Conservation (phyloP, 1,140 invertebrate species). For the Lanistes nyassanus region DNA sequence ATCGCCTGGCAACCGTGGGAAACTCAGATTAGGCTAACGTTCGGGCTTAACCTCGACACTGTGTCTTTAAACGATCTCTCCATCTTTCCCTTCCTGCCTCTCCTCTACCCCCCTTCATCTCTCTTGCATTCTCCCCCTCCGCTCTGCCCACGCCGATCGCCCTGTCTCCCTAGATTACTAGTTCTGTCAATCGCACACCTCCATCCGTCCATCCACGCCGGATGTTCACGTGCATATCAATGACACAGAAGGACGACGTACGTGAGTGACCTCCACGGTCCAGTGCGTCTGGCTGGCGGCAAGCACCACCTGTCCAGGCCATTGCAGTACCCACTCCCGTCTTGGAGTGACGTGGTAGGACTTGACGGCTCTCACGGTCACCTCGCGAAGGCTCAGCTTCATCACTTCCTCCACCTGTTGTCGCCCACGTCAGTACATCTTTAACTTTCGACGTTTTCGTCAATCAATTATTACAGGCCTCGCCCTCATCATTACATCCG, state of each 20-base stretch:
- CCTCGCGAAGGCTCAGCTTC: conserved; percentile 65
- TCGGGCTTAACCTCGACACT: not conserved
- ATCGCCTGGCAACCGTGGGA: conserved; percentile 49
- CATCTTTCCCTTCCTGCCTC: too few species aligned
- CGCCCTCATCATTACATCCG: too few species aligned
- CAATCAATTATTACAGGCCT: too few species aligned
- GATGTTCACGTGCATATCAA: not conserved
- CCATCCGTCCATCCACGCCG: not conserved
- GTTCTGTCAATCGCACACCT: not conserved
- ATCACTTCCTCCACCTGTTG: conserved; percentile 66
- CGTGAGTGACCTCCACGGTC: conserved; percentile 65
- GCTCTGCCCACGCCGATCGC: not conserved
- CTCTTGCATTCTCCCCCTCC: conserved; percentile 3
- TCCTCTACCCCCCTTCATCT: not conserved
- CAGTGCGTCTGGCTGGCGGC: conserved; percentile 66
- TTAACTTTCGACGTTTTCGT: too few species aligned
- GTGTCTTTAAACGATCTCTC: too few species aligned
- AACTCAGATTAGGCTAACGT: not conserved
- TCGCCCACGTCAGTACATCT: not conserved
- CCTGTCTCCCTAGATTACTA: not conserved
- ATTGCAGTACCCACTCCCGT: conserved; percentile 65
- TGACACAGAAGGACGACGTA: conserved; percentile 16
- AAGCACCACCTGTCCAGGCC: conserved; percentile 67
- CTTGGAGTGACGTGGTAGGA: conserved; percentile 56
- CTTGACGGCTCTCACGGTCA: conserved; percentile 58